Evolutionary conservation across 2,888 invertebrate genomes (phyloP), one percentile per base, ranked within the genome.

Genomic region (Eupithecia inturbata): DNA sequence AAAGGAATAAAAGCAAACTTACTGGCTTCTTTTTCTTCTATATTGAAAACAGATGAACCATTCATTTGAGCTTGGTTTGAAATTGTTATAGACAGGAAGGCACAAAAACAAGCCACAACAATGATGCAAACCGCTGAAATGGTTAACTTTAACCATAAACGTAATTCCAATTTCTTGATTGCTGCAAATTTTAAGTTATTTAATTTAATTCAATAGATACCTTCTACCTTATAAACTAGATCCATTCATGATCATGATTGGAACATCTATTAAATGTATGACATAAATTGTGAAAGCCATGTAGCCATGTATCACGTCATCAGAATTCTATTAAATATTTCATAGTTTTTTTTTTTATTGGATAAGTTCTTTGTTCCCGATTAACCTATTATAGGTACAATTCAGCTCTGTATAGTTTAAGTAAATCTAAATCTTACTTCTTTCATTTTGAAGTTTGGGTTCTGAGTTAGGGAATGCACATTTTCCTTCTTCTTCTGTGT

Each of bases 61-160:
- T 83, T 81, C 69, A 82, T 83, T 73, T 82, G 81, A 26, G 73
- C 63, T 79, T 66, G 76, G 71, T 87, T 86, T 67, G 80, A 83
- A 76, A 88, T 83, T 68, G 88, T 82, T 72, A 90, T 77, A 70
- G 88, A 82, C 36, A 89, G 79, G 73, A 91, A 82, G 28, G 89
- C 88, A 82, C 88, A 86, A 76, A 91, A 83, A 36, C 88, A 87
- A 53, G 88, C 89, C 63, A 92, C 79, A 45, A 91, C 75, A 66
- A 88, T 79, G 72, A 92, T 79, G 81, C 87, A 89, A 9, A 90
- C 76, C 31, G 85, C 86, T 28, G 86, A 87, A 69, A 91, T 85
- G 33, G 85, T 86, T 73, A 91, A 76, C 81, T 92, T 92, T 73
- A 90, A 86, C 92, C 91, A 92, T 31, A 84, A 80, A 66, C 86